A percentile compares a stretch with the other conserved stretches of the same genome.
These are phyloP conservation scores for Acronicta psi DNA, from an alignment of 2,888 invertebrate genomes.

Conservation along the genomic window DNA sequence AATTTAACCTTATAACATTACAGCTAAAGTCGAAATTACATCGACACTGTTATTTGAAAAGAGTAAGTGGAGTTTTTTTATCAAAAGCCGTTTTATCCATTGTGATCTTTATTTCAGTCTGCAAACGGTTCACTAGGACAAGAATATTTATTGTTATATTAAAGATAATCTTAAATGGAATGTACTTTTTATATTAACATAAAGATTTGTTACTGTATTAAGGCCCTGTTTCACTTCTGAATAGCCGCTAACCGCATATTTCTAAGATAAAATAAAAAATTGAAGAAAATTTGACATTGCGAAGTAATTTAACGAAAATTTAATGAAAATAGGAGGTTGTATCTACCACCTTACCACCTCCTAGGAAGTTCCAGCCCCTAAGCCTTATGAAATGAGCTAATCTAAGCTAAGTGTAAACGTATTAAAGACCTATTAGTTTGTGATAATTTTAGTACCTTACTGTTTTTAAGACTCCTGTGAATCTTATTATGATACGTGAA, in stretches of 20 bases:
- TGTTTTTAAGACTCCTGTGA: too few relatives aligned
- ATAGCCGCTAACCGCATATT: too few relatives aligned
- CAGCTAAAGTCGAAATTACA: conserved; percentile 39
- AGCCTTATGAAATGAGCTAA: background rate
- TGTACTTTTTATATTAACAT: conserved; percentile 19
- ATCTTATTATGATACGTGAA: too few relatives aligned
- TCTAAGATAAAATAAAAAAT: too few relatives aligned
- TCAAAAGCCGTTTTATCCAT: conserved; percentile 52
- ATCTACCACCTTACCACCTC: too few relatives aligned
- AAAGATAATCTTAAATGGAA: conserved; percentile 32
- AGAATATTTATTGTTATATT: conserved; percentile 46
- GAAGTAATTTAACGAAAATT: too few relatives aligned
- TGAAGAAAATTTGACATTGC: too few relatives aligned
- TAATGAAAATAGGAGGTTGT: too few relatives aligned
- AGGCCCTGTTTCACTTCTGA: too few relatives aligned
- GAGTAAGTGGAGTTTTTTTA: conserved; percentile 43
- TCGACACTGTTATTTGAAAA: conserved; percentile 39
- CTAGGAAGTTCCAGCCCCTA: too few relatives aligned
- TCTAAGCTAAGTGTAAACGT: background rate
- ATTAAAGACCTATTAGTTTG: too few relatives aligned
- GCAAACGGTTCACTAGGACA: conserved; percentile 33
- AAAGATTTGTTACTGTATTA: conserved; percentile 14
- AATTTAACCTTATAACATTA: conserved; percentile 43
- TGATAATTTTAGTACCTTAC: too few relatives aligned
- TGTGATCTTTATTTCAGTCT: conserved; percentile 53